phyloP scores from a whole-genome alignment of 2,797 vertebrate species.

The Crocodylus rhombifer region DNA sequence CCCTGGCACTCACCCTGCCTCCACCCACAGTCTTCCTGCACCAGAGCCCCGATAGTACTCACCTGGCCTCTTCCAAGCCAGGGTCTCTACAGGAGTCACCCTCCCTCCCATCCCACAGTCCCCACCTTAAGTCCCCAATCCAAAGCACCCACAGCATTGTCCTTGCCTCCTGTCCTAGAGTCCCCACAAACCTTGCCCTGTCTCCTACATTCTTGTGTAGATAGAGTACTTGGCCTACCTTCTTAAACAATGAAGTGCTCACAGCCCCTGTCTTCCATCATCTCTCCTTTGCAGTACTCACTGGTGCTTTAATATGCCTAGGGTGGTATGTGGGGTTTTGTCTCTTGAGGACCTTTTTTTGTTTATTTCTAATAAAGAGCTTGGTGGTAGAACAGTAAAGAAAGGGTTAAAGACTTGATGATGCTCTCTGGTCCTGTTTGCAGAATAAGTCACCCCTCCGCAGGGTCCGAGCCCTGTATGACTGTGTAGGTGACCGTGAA shows the following conservation, averaged over 20 bases:
- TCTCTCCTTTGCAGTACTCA: too few species aligned
- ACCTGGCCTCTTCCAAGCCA: too few species aligned
- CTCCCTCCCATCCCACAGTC: too few species aligned
- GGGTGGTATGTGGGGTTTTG: background rate
- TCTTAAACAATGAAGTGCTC: background rate
- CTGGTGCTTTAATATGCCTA: too few species aligned
- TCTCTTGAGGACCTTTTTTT: background rate
- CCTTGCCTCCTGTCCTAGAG: background rate
- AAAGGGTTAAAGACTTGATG: background rate
- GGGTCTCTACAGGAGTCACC: background rate
- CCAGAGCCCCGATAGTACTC: background rate
- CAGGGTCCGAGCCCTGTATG: conserved; percentile 84
- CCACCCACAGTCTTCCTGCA: too few species aligned
- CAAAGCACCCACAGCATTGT: background rate
- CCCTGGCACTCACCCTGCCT: too few species aligned
- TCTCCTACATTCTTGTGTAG: too few species aligned
- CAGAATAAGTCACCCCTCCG: conserved; percentile 71
- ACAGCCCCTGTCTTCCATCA: background rate
- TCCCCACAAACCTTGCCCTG: background rate
- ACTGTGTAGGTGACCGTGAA: conserved; percentile 86
- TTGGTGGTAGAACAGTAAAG: too few species aligned
- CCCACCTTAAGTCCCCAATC: too few species aligned
- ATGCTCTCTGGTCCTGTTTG: background rate
- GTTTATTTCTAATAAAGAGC: background rate
- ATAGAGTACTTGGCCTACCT: too few species aligned